Conservation (phyloP, 2,113 vertebrate genomes). For the Mastomys natalensis region DNA sequence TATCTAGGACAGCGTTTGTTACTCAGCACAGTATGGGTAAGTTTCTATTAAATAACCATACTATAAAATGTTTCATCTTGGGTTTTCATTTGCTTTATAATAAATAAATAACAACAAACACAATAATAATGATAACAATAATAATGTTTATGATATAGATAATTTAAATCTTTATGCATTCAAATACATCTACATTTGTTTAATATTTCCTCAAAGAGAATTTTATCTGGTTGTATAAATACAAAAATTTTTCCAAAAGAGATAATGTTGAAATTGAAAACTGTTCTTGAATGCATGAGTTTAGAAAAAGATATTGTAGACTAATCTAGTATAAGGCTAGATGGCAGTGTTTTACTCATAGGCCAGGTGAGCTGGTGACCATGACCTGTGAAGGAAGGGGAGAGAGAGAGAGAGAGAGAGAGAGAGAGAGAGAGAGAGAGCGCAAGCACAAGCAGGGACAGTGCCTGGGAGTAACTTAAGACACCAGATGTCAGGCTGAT, state of each 20-base stretch:
- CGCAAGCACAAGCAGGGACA: background rate
- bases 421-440: too few species aligned
- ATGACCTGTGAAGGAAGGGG: background rate
- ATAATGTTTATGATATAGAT: background rate
- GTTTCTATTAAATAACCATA: background rate
- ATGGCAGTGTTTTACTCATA: background rate
- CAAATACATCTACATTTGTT: background rate
- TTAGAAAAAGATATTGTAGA: background rate
- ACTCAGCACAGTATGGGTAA: background rate
- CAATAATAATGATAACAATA: background rate
- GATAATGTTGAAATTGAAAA: too few species aligned
- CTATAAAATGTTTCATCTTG: background rate
- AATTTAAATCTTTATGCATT: background rate
- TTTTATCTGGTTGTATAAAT: background rate
- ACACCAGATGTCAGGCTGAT: background rate
- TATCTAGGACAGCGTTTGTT: background rate
- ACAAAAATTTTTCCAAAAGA: background rate
- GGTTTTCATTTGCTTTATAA: background rate
- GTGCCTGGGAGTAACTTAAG: background rate
- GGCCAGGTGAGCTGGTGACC: background rate
- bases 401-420: background rate
- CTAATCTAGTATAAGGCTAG: background rate
- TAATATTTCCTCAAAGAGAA: background rate
- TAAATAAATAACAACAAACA: background rate
- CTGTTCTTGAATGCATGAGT: background rate